These are phyloP conservation scores for Diglossa cyanea DNA, from an alignment of 2,797 vertebrate species.

Conservation along the genomic window DNA sequence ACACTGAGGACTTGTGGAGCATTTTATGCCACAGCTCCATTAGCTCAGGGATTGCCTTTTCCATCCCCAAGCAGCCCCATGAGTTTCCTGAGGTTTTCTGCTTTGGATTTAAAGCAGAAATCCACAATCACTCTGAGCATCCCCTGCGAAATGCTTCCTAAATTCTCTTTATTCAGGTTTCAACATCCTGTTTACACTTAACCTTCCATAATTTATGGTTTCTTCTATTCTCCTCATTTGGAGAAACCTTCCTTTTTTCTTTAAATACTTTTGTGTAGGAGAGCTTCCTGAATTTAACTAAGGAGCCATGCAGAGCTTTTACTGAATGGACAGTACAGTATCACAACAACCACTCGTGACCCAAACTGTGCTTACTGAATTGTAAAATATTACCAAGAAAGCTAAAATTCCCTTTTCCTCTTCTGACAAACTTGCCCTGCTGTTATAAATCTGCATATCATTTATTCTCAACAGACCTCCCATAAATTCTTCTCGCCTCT, in stretches of 20 bases:
- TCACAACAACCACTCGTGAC: fast-evolving
- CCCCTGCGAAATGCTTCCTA: neutral
- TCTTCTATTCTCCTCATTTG: neutral
- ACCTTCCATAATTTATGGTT: neutral
- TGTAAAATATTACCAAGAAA: neutral
- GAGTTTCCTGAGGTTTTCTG: neutral
- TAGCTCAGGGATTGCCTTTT: neutral
- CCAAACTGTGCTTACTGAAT: neutral
- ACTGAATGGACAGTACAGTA: neutral
- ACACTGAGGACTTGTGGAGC: neutral
- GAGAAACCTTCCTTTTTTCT: neutral
- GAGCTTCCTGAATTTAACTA: neutral
- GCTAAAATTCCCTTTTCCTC: neutral
- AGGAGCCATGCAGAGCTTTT: neutral
- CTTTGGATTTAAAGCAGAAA: neutral
- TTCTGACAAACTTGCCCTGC: neutral
- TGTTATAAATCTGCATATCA: neutral
- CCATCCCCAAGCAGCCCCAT: neutral
- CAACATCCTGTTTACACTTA: neutral
- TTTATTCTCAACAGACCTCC: neutral
- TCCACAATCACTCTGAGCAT: neutral
- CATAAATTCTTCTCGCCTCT: neutral
- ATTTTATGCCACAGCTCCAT: neutral
- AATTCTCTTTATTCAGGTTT: neutral
- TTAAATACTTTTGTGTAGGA: neutral